Percentiles rank a stretch among this genome's conserved stretches.
phyloP scores from a whole-genome alignment of 1,140 invertebrate genomes.

The Nymphalis io region DNA sequence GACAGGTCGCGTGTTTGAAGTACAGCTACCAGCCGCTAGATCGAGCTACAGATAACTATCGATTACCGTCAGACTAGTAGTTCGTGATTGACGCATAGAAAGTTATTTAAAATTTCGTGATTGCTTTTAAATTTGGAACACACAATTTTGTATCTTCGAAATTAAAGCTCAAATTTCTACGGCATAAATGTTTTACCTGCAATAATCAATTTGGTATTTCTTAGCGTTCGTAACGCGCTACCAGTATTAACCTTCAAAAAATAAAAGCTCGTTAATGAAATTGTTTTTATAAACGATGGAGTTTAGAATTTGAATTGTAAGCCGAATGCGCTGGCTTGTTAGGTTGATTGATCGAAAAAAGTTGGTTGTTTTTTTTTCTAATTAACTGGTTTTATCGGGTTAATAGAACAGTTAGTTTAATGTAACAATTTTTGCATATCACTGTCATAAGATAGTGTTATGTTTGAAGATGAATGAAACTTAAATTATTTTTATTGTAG shows the following conservation, averaged over 20 bases:
- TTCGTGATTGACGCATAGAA: constrained; percentile 70
- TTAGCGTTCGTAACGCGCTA: constrained; percentile 46
- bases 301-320: constrained; percentile 18
- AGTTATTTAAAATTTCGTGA: constrained; percentile 39
- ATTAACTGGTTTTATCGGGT: constrained; percentile 22
- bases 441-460: background rate
- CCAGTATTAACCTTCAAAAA: constrained; percentile 46
- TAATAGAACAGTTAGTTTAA: constrained; percentile 16
- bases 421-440: constrained; percentile 10
- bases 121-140: background rate
- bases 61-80: constrained; percentile 59
- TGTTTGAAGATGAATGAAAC: background rate
- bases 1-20: constrained; percentile 47
- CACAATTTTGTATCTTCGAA: constrained; percentile 12
- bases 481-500: no score
- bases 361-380: constrained; percentile 30
- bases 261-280: constrained; percentile 62
- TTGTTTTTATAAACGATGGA: constrained; percentile 55
- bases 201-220: background rate
- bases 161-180: constrained; percentile 35
- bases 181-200: background rate
- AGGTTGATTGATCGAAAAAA: constrained; percentile 37
- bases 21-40: constrained; percentile 60
- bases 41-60: constrained; percentile 65
- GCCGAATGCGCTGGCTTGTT: constrained; percentile 27